Percentiles rank a stretch among this genome's conserved stretches.
Conservation (phyloP, 2,888 invertebrate species). For the Zele albiditarsus region DNA sequence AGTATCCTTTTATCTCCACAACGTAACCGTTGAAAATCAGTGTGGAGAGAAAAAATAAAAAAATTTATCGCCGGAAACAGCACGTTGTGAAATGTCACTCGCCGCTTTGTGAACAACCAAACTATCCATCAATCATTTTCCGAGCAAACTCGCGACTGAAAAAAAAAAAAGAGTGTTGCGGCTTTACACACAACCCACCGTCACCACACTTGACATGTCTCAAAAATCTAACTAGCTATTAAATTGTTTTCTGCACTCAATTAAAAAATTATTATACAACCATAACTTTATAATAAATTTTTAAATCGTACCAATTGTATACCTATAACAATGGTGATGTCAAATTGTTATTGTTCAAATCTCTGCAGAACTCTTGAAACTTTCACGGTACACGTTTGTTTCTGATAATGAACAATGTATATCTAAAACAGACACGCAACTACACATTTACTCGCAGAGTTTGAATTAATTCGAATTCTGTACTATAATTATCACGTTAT, state of each 20-base stretch:
- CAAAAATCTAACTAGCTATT: not conserved
- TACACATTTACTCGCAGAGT: not conserved
- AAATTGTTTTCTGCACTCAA: not conserved
- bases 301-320: too few species aligned
- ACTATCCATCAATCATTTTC: not conserved
- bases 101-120: not conserved
- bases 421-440: constrained; percentile 2
- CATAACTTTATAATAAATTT: not conserved
- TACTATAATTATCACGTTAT: not conserved
- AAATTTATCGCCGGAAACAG: not conserved
- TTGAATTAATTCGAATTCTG: not conserved
- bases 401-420: not conserved
- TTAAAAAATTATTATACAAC: not conserved
- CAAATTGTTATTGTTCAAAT: not conserved
- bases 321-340: not conserved
- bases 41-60: not conserved
- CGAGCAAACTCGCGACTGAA: not conserved
- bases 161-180: not conserved
- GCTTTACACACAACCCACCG: not conserved
- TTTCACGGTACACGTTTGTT: not conserved
- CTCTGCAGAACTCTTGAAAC: not conserved
- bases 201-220: not conserved
- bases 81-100: not conserved
- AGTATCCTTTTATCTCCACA: not conserved
- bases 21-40: not conserved